These are phyloP conservation scores for Shinisaurus crocodilurus DNA, from an alignment of 2,113 vertebrate species.

Conservation along the genomic window DNA sequence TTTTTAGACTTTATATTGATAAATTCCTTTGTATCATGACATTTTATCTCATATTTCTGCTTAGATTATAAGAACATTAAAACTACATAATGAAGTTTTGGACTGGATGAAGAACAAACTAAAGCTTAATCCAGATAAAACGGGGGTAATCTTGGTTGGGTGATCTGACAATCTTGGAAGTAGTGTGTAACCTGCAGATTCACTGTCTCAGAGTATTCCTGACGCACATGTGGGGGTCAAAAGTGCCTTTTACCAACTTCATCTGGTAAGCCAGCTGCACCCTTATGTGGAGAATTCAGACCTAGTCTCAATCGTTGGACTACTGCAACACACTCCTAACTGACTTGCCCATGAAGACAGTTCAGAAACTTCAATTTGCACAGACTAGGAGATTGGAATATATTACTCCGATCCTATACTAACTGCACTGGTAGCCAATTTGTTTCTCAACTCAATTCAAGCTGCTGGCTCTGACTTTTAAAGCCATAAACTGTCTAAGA, in stretches of 20 bases:
- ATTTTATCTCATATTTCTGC: not conserved
- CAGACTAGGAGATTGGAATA: not conserved
- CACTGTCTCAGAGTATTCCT: not conserved
- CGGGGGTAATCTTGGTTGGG: not conserved
- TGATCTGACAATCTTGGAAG: no score
- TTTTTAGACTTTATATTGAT: not conserved
- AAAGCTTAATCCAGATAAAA: not conserved
- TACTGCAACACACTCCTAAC: not conserved
- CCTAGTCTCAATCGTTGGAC: not conserved
- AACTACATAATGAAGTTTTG: not conserved
- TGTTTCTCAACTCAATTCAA: not conserved
- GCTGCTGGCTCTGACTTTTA: not conserved
- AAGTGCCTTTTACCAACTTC: not conserved
- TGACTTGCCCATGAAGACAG: not conserved
- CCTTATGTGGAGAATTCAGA: not conserved
- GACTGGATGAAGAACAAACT: not conserved
- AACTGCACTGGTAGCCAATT: not conserved
- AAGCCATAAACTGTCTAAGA: not conserved
- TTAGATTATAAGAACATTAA: not conserved
- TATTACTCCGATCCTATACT: not conserved
- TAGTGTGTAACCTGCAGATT: not conserved
- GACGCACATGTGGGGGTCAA: not conserved
- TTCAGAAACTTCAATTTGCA: not conserved
- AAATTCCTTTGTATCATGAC: not conserved
- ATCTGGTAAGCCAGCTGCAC: not conserved